These are phyloP conservation scores for Adela reaumurella DNA, from an alignment of 2,888 invertebrate genomes.

Conservation along the genomic window DNA sequence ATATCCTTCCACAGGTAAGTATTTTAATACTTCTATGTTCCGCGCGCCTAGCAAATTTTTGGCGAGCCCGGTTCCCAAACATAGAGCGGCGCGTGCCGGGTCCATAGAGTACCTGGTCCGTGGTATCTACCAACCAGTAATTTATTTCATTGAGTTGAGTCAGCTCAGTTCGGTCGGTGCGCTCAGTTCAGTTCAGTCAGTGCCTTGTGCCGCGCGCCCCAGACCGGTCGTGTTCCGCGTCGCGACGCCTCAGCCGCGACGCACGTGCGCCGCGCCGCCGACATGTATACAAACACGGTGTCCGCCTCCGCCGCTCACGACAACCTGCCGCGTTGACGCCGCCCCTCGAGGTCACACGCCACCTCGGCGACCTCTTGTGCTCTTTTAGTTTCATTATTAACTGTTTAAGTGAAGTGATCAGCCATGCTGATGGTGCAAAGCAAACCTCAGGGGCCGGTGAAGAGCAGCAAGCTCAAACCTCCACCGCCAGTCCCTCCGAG, in stretches of 20 bases:
- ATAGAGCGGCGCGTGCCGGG: no score
- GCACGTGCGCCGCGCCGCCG: not conserved
- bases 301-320: no score
- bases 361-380: not conserved
- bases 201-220: not conserved
- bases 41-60: no score
- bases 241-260: not conserved
- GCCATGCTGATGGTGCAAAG: slow-evolving; percentile 54
- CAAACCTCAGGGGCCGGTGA: slow-evolving; percentile 51
- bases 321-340: slow-evolving; percentile 5
- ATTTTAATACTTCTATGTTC: no score
- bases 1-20: no score
- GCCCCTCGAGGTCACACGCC: slow-evolving; percentile 15
- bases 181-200: not conserved
- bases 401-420: slow-evolving; percentile 20
- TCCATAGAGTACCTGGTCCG: no score
- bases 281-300: not conserved
- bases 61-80: no score
- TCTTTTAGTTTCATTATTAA: slow-evolving; percentile 37
- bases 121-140: no score
- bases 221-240: not conserved
- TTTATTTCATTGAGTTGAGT: no score
- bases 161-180: not conserved
- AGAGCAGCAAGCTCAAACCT: slow-evolving; percentile 50
- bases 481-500: slow-evolving; percentile 81